phyloP scores from a whole-genome alignment of 2,113 vertebrate species.

The Hippocampus abdominalis region DNA sequence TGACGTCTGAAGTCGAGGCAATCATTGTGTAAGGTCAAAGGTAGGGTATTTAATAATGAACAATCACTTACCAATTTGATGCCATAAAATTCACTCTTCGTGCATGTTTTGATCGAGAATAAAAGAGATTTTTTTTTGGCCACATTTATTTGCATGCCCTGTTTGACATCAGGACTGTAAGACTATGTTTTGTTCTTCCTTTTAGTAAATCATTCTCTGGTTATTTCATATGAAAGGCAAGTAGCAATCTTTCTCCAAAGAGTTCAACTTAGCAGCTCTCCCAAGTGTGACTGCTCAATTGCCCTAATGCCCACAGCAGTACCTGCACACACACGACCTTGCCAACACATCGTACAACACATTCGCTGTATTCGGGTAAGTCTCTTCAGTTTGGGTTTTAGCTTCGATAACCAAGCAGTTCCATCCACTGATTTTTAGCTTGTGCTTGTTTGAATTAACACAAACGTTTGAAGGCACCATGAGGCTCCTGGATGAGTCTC shows the following conservation, averaged over 20 bases:
- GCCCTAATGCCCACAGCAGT: conserved; percentile 12
- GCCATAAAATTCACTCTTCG: background rate
- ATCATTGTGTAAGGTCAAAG: background rate
- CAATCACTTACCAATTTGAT: background rate
- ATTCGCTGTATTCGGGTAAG: conserved; percentile 38
- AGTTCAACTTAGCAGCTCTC: conserved; percentile 53
- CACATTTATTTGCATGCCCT: background rate
- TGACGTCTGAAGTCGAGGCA: background rate
- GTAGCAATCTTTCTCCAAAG: conserved; percentile 7
- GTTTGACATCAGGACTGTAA: background rate
- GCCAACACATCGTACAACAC: background rate
- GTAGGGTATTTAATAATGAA: background rate
- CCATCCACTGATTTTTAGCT: background rate
- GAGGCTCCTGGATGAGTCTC: conserved; percentile 22
- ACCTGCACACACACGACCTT: background rate
- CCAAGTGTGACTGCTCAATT: conserved; percentile 47
- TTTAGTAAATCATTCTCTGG: background rate
- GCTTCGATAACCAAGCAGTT: background rate
- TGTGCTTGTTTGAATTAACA: background rate
- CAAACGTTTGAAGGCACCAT: conserved; percentile 36
- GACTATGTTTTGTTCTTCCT: background rate
- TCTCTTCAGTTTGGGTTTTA: background rate
- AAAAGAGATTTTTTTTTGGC: background rate
- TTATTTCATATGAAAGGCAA: background rate
- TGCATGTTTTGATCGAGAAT: background rate